These are phyloP conservation scores for Loriculus beryllinus DNA, from an alignment of 2,797 vertebrate species.

Conservation along the genomic window DNA sequence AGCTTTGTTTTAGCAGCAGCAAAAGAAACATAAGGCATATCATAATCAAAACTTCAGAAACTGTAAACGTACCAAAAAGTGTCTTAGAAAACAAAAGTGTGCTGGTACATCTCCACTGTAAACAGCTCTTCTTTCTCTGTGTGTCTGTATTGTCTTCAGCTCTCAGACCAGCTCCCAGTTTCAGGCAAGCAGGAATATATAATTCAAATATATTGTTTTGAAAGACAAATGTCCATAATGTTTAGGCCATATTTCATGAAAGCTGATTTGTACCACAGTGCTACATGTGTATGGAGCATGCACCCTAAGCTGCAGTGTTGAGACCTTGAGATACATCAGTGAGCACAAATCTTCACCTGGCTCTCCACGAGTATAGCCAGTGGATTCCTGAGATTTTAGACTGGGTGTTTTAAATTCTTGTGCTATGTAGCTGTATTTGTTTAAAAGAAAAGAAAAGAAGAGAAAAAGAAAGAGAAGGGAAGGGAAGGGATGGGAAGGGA, in stretches of 20 bases:
- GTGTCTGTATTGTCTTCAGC: background rate
- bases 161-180: background rate
- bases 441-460: background rate
- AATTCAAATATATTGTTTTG: background rate
- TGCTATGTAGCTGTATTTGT: background rate
- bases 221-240: background rate
- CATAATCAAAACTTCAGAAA: background rate
- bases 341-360: background rate
- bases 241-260: background rate
- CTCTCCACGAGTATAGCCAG: background rate
- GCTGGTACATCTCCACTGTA: accelerated
- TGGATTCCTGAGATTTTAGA: background rate
- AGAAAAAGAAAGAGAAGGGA: no score
- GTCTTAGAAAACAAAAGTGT: background rate
- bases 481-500: background rate
- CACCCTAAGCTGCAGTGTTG: background rate
- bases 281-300: background rate
- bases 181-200: background rate
- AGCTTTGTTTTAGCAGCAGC: background rate
- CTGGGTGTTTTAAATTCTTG: background rate
- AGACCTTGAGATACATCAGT: background rate
- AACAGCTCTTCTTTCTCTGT: background rate
- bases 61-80: background rate
- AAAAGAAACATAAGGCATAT: background rate
- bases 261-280: background rate